phyloP scores from a whole-genome alignment of 2,113 vertebrate species.

The Hemibagrus wyckioides region DNA sequence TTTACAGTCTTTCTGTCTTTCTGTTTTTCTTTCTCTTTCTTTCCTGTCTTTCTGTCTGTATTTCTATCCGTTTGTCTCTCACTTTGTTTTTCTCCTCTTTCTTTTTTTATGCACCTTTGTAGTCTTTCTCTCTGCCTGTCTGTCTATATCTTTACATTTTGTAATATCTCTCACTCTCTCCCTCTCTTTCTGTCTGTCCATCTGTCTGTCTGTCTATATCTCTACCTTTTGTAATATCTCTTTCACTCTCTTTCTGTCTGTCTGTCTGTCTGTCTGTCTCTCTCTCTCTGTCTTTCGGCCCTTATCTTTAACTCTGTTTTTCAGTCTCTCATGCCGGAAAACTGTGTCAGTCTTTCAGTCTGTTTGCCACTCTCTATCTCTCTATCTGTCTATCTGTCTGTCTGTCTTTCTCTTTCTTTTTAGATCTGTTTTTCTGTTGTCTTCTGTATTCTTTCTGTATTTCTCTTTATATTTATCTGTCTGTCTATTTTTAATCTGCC shows the following conservation, averaged over 20 bases:
- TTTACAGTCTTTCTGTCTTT: not conserved
- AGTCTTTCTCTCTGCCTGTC: not conserved
- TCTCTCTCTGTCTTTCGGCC: not conserved
- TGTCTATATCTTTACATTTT: not conserved
- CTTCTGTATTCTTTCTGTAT: not conserved
- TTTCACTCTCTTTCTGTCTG: not conserved
- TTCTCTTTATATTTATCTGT: not conserved
- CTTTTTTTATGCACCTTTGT: not conserved
- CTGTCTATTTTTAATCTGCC: not conserved
- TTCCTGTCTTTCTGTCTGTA: not conserved
- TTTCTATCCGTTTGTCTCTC: not conserved
- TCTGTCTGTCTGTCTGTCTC: not conserved
- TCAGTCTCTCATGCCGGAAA: not conserved
- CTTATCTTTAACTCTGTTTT: not conserved
- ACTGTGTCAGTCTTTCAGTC: constrained; percentile 1
- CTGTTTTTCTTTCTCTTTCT: not conserved
- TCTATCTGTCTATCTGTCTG: not conserved
- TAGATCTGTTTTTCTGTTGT: not conserved
- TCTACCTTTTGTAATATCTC: not conserved
- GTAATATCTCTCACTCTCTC: not conserved
- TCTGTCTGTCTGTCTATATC: not conserved
- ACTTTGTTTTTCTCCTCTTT: not conserved
- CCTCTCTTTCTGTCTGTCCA: not conserved
- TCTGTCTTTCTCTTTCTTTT: not conserved
- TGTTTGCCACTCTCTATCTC: not conserved